Percentiles rank a stretch among this genome's conserved stretches.
Conservation (phyloP, 2,888 invertebrate genomes). For the Glaucopsyche alexis region DNA sequence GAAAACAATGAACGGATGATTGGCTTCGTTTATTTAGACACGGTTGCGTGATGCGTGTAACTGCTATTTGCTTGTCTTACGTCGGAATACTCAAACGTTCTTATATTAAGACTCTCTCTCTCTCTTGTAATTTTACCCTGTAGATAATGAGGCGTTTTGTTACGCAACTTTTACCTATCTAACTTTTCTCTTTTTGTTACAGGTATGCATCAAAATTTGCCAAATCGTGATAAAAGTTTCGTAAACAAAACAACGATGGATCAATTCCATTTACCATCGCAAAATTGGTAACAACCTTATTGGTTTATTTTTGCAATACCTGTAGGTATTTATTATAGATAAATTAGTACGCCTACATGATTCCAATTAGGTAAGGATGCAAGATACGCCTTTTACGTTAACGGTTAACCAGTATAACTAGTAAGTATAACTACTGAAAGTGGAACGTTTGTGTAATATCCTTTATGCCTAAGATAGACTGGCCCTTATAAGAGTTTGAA, state of each 20-base stretch:
- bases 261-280: neutral
- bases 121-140: too few species aligned
- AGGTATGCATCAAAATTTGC: neutral
- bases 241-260: neutral
- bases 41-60: neutral
- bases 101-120: neutral
- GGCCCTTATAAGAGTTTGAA: neutral
- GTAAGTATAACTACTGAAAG: conserved; percentile 46
- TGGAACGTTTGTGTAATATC: conserved; percentile 48
- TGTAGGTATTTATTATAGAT: neutral
- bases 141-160: too few species aligned
- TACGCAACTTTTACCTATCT: too few species aligned
- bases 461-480: conserved; percentile 37
- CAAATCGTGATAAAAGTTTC: neutral
- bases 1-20: conserved; percentile 9
- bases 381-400: conserved; percentile 54
- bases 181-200: neutral
- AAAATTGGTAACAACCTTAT: conserved; percentile 16
- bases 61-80: neutral
- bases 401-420: conserved; percentile 37
- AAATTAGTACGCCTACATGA: neutral
- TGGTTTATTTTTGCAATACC: conserved; percentile 14
- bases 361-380: conserved; percentile 53
- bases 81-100: neutral
- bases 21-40: neutral